Base-by-base conservation (phyloP, 2,888 invertebrate species). In the Shargacucullia verbasci region DNA sequence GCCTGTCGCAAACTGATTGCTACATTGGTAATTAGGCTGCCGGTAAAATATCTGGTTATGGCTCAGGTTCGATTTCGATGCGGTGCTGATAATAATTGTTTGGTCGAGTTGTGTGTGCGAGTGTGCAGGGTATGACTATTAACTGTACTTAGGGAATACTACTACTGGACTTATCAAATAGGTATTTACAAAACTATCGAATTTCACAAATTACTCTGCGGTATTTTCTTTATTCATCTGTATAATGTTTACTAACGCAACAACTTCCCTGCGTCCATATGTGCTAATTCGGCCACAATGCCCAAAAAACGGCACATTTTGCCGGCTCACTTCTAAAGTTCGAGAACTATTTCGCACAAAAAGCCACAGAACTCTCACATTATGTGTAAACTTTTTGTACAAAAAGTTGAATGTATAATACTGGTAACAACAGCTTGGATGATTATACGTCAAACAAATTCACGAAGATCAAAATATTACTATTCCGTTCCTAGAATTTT, bases 361-460 rank as follows among this genome's bases (percentile, higher is more conserved):
- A 74, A 71, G 68, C 68, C 52, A 57, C 68, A 59, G 27, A 68
- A 61, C 61, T 68, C 57, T 54, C 61, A 38, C 67, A 71, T 74
- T 71, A 73, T 68, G 56, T 68, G 40, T 55, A 61, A 74, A 73
- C 41, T 73, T 73, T 64, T 52, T 1, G 20, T 46, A 50, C 60
- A 57, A 68, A 72, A 74, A 68, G 71, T 74, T 64, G 56, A 70
- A 73, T 70, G 54, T 67, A 63, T 63, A 67, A 70, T 67, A 43
- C 39, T 59, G 56, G 54, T 74, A 58, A 63, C 29, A 33, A 47
- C 52, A 41, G 38, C 25, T 29, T 20, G 20, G n/a, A 49, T 59
- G 46, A 58, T 70, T 62, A 49, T 48, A 62, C 41, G 35, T 39
- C 25, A 57, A 58, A 55, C 15, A 66, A 31, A 15, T 15, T 27